These are phyloP conservation scores for Lemur catta DNA, from an alignment of 2,797 vertebrate genomes.

Conservation along the genomic window DNA sequence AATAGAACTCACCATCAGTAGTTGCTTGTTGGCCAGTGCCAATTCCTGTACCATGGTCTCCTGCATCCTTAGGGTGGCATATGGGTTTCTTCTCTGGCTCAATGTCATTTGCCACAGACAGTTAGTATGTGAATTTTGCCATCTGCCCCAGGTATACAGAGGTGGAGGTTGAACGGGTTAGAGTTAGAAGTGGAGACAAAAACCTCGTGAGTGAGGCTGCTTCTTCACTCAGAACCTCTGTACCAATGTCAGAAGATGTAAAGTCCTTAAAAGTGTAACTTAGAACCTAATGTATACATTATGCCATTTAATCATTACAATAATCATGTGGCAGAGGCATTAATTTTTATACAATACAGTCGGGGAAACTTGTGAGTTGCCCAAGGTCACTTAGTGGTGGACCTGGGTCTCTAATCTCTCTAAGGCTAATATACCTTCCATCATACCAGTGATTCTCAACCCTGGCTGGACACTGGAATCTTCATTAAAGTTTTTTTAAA, in stretches of 20 bases:
- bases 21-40: slow-evolving; percentile 70
- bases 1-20: slow-evolving; percentile 76
- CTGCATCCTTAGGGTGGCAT: slow-evolving; percentile 44
- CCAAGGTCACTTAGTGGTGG: not conserved
- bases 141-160: slow-evolving; percentile 54
- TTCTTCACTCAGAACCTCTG: not conserved
- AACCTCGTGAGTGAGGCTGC: not conserved
- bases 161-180: not conserved
- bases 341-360: not conserved
- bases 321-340: not conserved
- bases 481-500: not conserved
- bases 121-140: slow-evolving; percentile 43
- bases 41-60: slow-evolving; percentile 63
- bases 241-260: not conserved
- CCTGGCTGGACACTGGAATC: not conserved
- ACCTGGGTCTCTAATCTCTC: not conserved
- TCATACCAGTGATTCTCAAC: not conserved
- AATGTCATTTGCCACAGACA: slow-evolving; percentile 74
- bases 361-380: not conserved
- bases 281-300: not conserved
- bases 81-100: slow-evolving; percentile 56
- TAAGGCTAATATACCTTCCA: not conserved
- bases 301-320: not conserved
- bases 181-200: not conserved
- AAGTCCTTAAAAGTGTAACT: not conserved